Base-by-base conservation (phyloP, 2,888 invertebrate species). In the Drosophila monieri region DNA sequence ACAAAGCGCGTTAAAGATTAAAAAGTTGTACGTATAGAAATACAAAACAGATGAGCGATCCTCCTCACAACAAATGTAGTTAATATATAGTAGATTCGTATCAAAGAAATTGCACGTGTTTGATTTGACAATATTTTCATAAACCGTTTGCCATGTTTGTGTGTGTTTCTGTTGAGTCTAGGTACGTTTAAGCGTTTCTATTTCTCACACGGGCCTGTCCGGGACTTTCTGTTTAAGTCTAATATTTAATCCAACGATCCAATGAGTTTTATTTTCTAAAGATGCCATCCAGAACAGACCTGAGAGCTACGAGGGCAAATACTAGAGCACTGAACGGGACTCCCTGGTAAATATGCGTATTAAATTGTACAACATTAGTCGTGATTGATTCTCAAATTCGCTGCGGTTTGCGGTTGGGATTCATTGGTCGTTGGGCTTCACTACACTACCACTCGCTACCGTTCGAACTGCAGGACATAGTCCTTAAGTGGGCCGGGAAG, bases 401-500 rank as follows among this genome's bases (percentile, higher is more conserved):
- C 69, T 30, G 67, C 37, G 30, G 18, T 41, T 41, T 41, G 41
- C 18, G 41, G 41, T 73, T 73, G 65, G 55, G 49, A 56, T 72
- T 60, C 52, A 52, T 70, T 85, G 76, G 76, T 79, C 80, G 61
- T 77, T 55, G 60, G 68, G 58, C n/a, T 35, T n/a, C 14, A 35
- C 35, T 58, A 41, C 27, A 39, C 21, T 15, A 58, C 55, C 52
- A 77, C 78, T 61, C 80, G 81, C 89, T 91, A 92, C 86, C 89
- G 93, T 80, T 94, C 94, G 90, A 95, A 95, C 90, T 94, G 94
- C 77, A 95, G 91, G 67, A 95, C 91, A 89, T 95, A 95, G 72
- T 95, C 94, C 89, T 94, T 95, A 30, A 95, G 92, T 44, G 93
- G 93, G 72, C 92, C 93, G 6, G 96, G 96, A 76, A 96, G 91